phyloP scores from a whole-genome alignment of 2,888 invertebrate genomes.

The Fabriciana adippe region DNA sequence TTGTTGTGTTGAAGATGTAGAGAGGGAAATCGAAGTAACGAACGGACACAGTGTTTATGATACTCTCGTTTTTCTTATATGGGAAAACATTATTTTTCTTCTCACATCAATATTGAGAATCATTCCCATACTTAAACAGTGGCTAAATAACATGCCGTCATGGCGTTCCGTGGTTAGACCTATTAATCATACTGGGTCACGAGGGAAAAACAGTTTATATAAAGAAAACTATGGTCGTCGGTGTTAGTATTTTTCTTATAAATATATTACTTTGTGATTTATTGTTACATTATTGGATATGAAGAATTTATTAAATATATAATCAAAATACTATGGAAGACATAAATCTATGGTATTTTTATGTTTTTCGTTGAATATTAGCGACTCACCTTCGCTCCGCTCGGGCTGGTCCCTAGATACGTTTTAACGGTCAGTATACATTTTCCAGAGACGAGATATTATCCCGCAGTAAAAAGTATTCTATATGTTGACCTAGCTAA shows the following conservation, averaged over 20 bases:
- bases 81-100: neutral
- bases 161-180: neutral
- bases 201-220: constrained; percentile 5
- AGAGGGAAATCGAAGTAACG: no score
- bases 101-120: constrained; percentile 5
- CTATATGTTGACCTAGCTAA: no score
- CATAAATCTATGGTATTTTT: no score
- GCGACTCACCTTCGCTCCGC: no score
- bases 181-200: constrained; percentile 1
- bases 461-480: no score
- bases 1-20: no score
- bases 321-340: no score
- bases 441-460: no score
- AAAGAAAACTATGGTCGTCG: neutral
- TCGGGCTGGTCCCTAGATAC: no score
- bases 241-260: constrained; percentile 4
- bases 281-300: neutral
- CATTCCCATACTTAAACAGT: neutral
- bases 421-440: no score
- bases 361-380: no score
- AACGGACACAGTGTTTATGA: no score
- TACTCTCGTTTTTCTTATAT: neutral
- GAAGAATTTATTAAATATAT: neutral
- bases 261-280: neutral
- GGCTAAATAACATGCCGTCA: constrained; percentile 11